Evolutionary conservation across 2,888 invertebrate genomes (phyloP), one percentile per base, ranked within the genome.

Genomic region (Ganaspis brasiliensis): DNA sequence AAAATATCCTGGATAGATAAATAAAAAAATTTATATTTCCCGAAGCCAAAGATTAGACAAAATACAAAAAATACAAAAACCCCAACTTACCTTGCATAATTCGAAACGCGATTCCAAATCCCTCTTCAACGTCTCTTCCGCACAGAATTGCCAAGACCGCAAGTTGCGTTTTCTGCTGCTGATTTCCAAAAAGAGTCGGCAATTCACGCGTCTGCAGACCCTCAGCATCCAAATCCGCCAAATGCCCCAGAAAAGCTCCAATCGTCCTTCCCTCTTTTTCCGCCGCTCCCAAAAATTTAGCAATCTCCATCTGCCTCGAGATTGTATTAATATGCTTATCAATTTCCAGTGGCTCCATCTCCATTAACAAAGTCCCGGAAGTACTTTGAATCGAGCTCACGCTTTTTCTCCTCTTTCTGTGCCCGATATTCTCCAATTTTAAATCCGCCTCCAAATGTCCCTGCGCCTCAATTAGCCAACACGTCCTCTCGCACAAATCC

Each of bases 251-350:
- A 77, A 88, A 88, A 45, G 87, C 83, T 16, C 70, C 79, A 0
- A 88, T 85, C 0, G 76, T 35, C 75, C 89, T 84, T 1, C 93
- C 93, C 73, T 91, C 92, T 12, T 91, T 91, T 89, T 96, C 96
- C 80, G 95, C 94, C 2, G 92, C 92, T 0, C 94, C 93, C 21
- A 97, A 90, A 89, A 95, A 96, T 84, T 96, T 95, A 0, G 95
- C 94, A 0, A 97, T 93, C 85, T 98, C 97, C 84, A 95, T 94
- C 90, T 98, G 98, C n/a, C 95, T 92, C 5, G 94, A 93, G 81
- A 98, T 95, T 0, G 96, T 96, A 75, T 95, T 95, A 83, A 97
- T 95, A 82, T 97, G 95, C 82, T 94, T 95, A 89, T 95, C 95
- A 81, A 97, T 94, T n/a, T 95, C 94, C 79, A 93, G 92, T 26